Conservation (phyloP, 2,888 invertebrate species). For the Tridacna gigas region DNA sequence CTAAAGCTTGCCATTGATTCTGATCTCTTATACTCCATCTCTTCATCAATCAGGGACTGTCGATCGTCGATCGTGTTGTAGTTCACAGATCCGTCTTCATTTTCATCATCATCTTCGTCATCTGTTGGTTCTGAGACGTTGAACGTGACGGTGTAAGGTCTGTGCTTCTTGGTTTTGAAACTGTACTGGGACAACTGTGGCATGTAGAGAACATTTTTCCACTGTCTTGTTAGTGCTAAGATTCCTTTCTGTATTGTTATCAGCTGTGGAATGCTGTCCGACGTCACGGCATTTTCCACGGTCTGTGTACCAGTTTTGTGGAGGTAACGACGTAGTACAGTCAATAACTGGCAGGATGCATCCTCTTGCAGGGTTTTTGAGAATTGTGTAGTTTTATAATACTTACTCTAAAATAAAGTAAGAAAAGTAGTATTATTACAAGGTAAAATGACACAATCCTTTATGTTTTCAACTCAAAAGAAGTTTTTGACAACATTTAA, state of each 20-base stretch:
- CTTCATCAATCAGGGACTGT: slow-evolving; percentile 88
- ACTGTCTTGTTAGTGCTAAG: slow-evolving; percentile 97
- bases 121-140: slow-evolving; percentile 87
- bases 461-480: too few species aligned
- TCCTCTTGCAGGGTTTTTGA: slow-evolving; percentile 97
- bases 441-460: too few species aligned
- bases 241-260: slow-evolving; percentile 96
- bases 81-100: slow-evolving; percentile 85
- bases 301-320: slow-evolving; percentile 90
- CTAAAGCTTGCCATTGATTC: slow-evolving; percentile 31
- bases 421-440: too few species aligned
- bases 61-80: slow-evolving; percentile 91
- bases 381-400: slow-evolving; percentile 91
- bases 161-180: slow-evolving; percentile 89
- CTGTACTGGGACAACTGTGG: slow-evolving; percentile 95
- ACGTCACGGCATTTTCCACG: slow-evolving; percentile 93
- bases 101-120: slow-evolving; percentile 54
- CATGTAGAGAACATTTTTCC: slow-evolving; percentile 98
- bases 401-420: slow-evolving; percentile 87
- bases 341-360: slow-evolving; percentile 96
- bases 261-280: slow-evolving; percentile 93
- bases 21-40: slow-evolving; percentile 22
- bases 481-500: too few species aligned
- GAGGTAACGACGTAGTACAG: slow-evolving; percentile 92
- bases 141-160: slow-evolving; percentile 92